These are phyloP conservation scores for Clamator glandarius DNA, from an alignment of 2,797 vertebrate species.

Conservation along the genomic window DNA sequence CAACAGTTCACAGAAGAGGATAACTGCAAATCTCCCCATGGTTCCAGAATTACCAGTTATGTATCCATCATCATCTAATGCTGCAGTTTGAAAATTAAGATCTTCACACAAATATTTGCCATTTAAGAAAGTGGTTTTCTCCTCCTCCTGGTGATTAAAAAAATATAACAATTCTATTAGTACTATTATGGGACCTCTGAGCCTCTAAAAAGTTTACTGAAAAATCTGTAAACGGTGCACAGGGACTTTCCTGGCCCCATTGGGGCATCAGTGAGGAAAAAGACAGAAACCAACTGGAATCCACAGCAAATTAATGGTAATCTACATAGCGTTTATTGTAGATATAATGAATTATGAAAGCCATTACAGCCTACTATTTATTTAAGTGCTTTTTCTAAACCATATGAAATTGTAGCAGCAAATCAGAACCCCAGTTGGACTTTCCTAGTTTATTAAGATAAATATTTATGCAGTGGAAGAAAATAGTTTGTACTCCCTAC, in stretches of 20 bases:
- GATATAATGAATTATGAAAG: constrained; percentile 17
- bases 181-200: background rate
- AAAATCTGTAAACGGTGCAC: background rate
- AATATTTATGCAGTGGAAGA: constrained; percentile 3
- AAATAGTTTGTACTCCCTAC: background rate
- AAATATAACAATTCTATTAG: background rate
- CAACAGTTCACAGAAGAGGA: background rate
- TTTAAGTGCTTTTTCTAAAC: constrained; percentile 14
- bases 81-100: background rate
- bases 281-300: background rate
- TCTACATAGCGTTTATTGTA: constrained; percentile 63
- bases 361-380: background rate
- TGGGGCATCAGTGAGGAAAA: background rate
- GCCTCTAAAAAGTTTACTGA: background rate
- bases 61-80: background rate
- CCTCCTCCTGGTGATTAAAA: background rate
- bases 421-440: constrained; percentile 1
- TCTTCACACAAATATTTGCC: background rate
- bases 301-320: background rate
- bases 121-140: background rate
- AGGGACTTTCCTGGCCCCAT: background rate
- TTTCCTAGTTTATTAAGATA: constrained; percentile 33
- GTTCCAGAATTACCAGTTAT: background rate
- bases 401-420: background rate
- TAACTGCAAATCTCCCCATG: background rate